Evolutionary conservation across 1,140 invertebrate genomes (phyloP).

Genomic region (Tribolium madens): DNA sequence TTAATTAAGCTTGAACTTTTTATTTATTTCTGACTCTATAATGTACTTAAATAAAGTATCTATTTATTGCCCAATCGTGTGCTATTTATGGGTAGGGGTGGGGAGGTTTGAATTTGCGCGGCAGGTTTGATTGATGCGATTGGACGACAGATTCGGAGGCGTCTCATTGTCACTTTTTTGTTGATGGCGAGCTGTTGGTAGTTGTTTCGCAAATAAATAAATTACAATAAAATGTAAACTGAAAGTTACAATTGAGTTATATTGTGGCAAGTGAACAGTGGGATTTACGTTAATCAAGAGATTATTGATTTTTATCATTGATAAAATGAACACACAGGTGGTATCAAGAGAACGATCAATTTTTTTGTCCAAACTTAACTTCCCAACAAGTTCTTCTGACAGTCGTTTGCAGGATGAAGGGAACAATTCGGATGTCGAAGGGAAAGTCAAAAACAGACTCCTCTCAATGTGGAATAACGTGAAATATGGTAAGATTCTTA

Average conservation of each 20-base stretch:
- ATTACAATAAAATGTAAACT: slow-evolving; percentile 6
- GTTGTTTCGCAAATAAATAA: slow-evolving; percentile 10
- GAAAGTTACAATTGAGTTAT: not conserved
- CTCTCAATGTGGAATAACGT: slow-evolving; percentile 92
- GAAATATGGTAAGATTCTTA: slow-evolving; percentile 78
- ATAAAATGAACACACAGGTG: slow-evolving; percentile 56
- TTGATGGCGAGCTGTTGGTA: not conserved
- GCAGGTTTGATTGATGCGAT: not conserved
- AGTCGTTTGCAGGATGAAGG: slow-evolving; percentile 62
- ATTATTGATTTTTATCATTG: slow-evolving; percentile 31
- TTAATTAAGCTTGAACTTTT: slow-evolving; percentile 1
- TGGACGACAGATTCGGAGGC: not conserved
- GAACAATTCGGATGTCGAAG: slow-evolving; percentile 70
- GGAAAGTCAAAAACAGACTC: slow-evolving; percentile 84
- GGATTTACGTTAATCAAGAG: not conserved
- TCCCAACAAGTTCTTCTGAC: slow-evolving; percentile 50
- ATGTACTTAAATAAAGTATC: slow-evolving; percentile 2
- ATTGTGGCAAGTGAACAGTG: not conserved
- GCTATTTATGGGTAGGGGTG: not conserved
- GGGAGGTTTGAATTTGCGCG: not conserved
- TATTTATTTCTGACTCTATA: not conserved
- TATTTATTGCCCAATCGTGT: slow-evolving; percentile 3
- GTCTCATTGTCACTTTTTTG: not conserved
- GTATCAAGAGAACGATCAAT: slow-evolving; percentile 51
- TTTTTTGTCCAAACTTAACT: slow-evolving; percentile 53